Evolutionary conservation across 2,888 invertebrate species (phyloP).

Genomic region (Clivina fossor): DNA sequence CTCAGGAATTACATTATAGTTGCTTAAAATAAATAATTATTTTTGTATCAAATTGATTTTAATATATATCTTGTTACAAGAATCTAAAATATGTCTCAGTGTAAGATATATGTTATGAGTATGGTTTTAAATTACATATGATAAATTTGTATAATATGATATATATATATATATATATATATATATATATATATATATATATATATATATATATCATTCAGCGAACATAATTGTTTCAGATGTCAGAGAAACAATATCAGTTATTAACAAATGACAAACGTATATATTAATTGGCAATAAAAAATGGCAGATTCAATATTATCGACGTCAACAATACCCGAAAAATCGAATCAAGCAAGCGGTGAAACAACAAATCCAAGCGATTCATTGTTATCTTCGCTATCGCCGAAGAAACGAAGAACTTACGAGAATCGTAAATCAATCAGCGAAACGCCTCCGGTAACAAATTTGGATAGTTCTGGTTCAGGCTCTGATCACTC

Average conservation of each 20-base stretch:
- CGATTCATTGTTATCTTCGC: not conserved
- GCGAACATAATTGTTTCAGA: constrained; percentile 4
- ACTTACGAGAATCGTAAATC: constrained; percentile 13
- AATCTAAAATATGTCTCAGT: no score
- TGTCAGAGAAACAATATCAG: not conserved
- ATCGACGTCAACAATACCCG: not conserved
- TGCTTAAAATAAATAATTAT: no score
- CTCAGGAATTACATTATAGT: no score
- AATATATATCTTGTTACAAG: no score
- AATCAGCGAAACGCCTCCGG: not conserved
- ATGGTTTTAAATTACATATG: no score
- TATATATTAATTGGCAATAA: no score
- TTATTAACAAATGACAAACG: constrained; percentile 10
- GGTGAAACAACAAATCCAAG: not conserved
- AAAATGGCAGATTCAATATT: not conserved
- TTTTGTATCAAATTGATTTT: no score
- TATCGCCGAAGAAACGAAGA: constrained; percentile 3
- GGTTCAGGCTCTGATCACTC: not conserved
- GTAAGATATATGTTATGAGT: no score
- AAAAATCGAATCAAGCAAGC: not conserved
- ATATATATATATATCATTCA: not conserved
- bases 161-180: no score
- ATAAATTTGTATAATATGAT: no score
- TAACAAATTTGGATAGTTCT: no score
- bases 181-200: no score